Percentiles rank a stretch among this genome's conserved stretches.
phyloP scores from a whole-genome alignment of 2,797 vertebrate species.

The Chiroxiphia lanceolata region DNA sequence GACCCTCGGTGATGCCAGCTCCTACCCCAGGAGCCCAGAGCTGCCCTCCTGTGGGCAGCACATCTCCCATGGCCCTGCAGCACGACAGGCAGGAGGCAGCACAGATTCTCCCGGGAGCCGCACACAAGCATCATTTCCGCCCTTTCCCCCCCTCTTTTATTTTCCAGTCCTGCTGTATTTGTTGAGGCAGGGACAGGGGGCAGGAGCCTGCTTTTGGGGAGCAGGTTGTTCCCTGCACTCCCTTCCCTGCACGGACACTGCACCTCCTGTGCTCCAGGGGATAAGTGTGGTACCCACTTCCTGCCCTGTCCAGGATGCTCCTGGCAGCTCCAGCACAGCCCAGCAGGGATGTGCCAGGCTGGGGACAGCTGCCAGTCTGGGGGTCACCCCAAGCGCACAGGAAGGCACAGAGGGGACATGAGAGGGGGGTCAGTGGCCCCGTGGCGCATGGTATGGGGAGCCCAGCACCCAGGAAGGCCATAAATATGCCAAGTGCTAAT shows the following conservation, averaged over 20 bases:
- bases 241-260: not conserved
- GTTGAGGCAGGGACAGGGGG: not conserved
- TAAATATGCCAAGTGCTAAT: not conserved
- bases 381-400: not conserved
- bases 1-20: not conserved
- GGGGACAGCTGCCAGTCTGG: not conserved
- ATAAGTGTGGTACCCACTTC: not conserved
- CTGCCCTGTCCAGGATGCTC: not conserved
- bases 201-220: not conserved
- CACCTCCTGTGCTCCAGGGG: not conserved
- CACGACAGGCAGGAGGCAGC: not conserved
- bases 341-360: not conserved
- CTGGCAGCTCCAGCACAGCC: not conserved
- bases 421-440: not conserved
- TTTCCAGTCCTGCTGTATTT: accelerated
- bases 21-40: not conserved
- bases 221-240: accelerated
- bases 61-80: accelerated
- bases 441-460: accelerated
- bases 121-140: accelerated
- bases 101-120: not conserved
- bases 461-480: not conserved
- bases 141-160: not conserved
- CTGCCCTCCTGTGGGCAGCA: not conserved
- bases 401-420: no score